phyloP scores from a whole-genome alignment of 2,113 vertebrate genomes.

The Orientallactaga bullata region DNA sequence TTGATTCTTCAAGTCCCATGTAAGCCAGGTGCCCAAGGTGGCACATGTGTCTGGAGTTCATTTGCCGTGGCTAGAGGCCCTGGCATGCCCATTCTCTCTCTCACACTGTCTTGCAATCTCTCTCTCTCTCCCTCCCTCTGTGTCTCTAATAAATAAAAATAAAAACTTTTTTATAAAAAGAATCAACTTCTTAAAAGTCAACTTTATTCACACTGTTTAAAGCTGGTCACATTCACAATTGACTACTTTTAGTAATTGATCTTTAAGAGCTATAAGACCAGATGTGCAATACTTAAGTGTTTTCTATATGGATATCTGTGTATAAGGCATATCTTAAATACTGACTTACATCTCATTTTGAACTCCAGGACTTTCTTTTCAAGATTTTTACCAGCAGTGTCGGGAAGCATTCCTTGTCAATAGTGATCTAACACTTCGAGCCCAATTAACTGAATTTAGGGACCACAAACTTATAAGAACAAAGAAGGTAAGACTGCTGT shows the following conservation, averaged over 20 bases:
- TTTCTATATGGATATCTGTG: neutral
- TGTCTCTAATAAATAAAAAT: too few relatives aligned
- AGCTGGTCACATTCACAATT: neutral
- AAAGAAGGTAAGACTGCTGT: constrained; percentile 91
- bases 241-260: neutral
- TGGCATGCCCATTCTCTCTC: too few relatives aligned
- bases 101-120: too few relatives aligned
- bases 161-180: too few relatives aligned
- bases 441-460: constrained; percentile 97
- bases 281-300: neutral
- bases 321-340: neutral
- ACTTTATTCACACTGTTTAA: neutral
- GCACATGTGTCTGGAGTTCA: too few relatives aligned
- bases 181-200: constrained; percentile 2
- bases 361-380: constrained; percentile 95
- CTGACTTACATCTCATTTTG: neutral
- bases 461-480: constrained; percentile 97
- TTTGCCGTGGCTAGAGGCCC: too few relatives aligned
- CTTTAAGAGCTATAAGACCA: constrained; percentile 9
- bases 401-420: constrained; percentile 98
- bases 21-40: too few relatives aligned
- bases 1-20: too few relatives aligned
- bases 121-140: too few relatives aligned
- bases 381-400: constrained; percentile 99
- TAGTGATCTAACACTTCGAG: constrained; percentile 96